Conservation (phyloP, 2,888 invertebrate species). For the Muscina levida region DNA sequence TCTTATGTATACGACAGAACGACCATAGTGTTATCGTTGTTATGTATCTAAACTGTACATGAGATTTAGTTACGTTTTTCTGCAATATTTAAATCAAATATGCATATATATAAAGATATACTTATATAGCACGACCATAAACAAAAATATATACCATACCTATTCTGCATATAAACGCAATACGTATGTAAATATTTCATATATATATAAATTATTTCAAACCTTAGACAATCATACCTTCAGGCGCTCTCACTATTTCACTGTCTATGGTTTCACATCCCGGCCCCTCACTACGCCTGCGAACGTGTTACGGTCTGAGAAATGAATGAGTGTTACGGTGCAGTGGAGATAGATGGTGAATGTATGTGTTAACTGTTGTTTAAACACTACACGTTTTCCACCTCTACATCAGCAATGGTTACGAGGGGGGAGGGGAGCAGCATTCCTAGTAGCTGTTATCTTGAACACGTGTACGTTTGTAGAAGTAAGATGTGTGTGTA, state of each 20-base stretch:
- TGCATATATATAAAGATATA: not conserved
- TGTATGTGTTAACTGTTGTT: not conserved
- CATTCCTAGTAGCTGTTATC: not conserved
- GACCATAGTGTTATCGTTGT: too few species aligned
- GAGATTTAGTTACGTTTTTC: slow-evolving; percentile 33
- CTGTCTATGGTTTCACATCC: too few species aligned
- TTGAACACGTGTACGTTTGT: not conserved
- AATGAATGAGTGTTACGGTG: not conserved
- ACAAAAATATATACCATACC: slow-evolving; percentile 30
- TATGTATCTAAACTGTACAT: not conserved
- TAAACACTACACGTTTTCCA: slow-evolving; percentile 1
- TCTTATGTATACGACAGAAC: too few species aligned
- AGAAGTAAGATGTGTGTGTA: not conserved
- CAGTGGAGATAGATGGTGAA: not conserved
- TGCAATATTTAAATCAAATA: slow-evolving; percentile 52
- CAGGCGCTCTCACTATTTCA: slow-evolving; percentile 25
- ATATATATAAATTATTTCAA: slow-evolving; percentile 28
- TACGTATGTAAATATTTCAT: not conserved
- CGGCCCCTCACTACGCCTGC: not conserved
- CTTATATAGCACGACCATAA: too few species aligned
- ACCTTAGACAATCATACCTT: slow-evolving; percentile 49
- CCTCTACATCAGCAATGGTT: too few species aligned
- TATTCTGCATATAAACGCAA: not conserved
- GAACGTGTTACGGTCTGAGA: not conserved
- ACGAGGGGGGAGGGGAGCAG: too few species aligned